Conservation (phyloP, 2,113 vertebrate species). For the Vombatus ursinus region DNA sequence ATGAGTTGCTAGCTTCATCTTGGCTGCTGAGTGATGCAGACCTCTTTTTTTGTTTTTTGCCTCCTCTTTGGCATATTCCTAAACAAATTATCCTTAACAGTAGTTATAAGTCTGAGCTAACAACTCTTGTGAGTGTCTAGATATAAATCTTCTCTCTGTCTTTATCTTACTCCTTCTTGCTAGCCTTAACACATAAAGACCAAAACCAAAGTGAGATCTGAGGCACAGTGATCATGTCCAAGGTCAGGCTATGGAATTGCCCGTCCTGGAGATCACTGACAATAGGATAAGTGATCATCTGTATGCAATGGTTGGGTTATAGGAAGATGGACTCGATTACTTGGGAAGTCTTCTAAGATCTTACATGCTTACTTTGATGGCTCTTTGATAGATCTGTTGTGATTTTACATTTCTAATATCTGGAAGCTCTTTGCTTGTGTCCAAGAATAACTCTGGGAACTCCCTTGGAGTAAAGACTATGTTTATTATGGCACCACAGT, state of each 20-base stretch:
- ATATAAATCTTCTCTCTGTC: conserved; percentile 46
- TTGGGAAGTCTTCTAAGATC: not conserved
- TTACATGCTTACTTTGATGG: not conserved
- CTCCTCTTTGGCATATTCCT: not conserved
- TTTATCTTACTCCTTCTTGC: conserved; percentile 30
- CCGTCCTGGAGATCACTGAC: not conserved
- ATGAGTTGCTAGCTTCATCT: not conserved
- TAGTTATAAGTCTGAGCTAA: not conserved
- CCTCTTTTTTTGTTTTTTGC: not conserved
- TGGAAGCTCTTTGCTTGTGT: not conserved
- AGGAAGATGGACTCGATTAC: not conserved
- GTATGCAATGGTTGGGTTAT: not conserved
- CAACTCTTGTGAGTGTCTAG: not conserved
- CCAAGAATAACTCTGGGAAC: not conserved
- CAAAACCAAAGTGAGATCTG: not conserved
- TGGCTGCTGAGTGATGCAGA: not conserved
- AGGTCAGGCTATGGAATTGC: not conserved
- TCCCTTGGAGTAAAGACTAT: not conserved
- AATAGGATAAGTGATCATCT: not conserved
- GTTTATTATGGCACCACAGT: too few relatives aligned
- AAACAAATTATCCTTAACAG: not conserved
- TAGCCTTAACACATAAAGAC: conserved; percentile 8
- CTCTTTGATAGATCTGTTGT: not conserved
- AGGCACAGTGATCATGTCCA: not conserved
- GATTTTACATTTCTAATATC: not conserved